These are phyloP conservation scores for Pollachius pollachius DNA, from an alignment of 2,113 vertebrate genomes.

Conservation along the genomic window DNA sequence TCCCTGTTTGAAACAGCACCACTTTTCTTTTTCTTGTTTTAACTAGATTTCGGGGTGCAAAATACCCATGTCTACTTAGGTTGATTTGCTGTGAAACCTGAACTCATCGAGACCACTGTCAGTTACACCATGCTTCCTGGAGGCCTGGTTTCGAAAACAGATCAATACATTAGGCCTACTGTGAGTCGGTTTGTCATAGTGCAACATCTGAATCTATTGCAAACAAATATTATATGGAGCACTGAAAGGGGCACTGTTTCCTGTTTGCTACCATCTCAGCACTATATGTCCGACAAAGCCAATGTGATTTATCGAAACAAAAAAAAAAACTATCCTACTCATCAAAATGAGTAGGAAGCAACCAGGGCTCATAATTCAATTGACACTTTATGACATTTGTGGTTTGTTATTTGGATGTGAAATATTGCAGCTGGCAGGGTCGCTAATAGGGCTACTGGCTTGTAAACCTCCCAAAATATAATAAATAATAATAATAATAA, in stretches of 20 bases:
- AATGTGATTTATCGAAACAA: neutral
- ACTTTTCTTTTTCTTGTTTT: no score
- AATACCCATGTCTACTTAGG: no score
- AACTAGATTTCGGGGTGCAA: no score
- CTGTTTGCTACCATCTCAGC: conserved; percentile 32
- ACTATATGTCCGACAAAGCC: conserved; percentile 48
- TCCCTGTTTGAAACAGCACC: conserved; percentile 39
- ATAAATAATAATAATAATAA: conserved; percentile 23
- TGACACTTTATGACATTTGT: conserved; percentile 44
- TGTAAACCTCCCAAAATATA: conserved; percentile 14
- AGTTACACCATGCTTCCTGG: conserved; percentile 21
- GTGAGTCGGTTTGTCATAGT: no score
- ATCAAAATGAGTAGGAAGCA: conserved; percentile 64
- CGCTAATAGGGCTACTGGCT: conserved; percentile 57
- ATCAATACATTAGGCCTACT: no score
- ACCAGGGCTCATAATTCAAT: conserved; percentile 57
- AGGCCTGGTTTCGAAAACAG: conserved; percentile 38
- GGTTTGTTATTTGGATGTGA: conserved; percentile 34
- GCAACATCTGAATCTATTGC: neutral
- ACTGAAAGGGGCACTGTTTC: conserved; percentile 31
- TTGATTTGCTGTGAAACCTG: no score
- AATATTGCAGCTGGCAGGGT: conserved; percentile 52
- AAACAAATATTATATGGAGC: conserved; percentile 35
- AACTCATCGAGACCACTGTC: conserved; percentile 18
- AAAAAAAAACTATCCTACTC: conserved; percentile 56